Evolutionary conservation across 2,797 vertebrate species (phyloP).

Genomic region (Ibycter americanus): DNA sequence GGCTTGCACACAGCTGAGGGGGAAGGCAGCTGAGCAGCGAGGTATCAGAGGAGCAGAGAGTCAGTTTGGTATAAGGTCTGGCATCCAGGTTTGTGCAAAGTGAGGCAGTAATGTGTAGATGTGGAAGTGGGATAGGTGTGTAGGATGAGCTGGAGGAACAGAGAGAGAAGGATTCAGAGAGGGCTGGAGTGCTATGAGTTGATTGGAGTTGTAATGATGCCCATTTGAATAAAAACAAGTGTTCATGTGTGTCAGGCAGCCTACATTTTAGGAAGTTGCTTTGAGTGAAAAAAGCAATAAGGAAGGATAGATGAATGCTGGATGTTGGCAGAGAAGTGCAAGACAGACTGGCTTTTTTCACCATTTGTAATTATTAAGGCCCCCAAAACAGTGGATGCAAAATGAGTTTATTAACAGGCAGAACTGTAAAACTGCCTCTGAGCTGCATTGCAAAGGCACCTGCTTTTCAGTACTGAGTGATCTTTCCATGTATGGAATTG

Average conservation of each 20-base stretch:
- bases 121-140: background rate
- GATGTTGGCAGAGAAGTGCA: background rate
- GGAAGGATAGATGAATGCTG: background rate
- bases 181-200: background rate
- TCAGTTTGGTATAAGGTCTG: background rate
- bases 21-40: background rate
- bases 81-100: background rate
- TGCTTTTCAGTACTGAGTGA: background rate
- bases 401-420: background rate
- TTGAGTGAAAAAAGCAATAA: background rate
- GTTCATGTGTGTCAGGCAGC: background rate
- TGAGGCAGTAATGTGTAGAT: background rate
- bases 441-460: background rate
- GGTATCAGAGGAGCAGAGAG: background rate
- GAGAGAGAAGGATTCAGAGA: background rate
- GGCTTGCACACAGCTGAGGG: background rate
- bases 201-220: background rate
- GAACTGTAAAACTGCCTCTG: background rate
- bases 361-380: background rate
- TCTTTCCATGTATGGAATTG: background rate
- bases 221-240: background rate
- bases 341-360: background rate
- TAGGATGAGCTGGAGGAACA: background rate
- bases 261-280: background rate
- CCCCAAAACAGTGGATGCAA: background rate